Percentiles rank a stretch among this genome's conserved stretches.
Evolutionary conservation across 1,140 invertebrate species (phyloP).

Genomic region (Danaus melanippus): DNA sequence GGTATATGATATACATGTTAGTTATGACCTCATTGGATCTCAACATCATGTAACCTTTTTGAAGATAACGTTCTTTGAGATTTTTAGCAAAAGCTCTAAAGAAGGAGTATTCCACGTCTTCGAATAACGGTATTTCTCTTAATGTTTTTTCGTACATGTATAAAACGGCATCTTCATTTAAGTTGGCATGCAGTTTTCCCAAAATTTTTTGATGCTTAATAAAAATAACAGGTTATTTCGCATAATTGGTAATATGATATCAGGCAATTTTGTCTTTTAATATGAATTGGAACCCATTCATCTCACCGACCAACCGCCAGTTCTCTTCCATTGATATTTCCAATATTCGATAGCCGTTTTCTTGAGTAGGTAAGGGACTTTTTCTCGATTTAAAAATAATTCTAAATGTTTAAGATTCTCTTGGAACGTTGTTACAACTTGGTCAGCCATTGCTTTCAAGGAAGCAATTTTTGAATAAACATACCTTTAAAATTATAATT

Average conservation of each 20-base stretch:
- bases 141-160: slow-evolving; percentile 67
- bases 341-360: slow-evolving; percentile 53
- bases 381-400: slow-evolving; percentile 59
- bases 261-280: slow-evolving; percentile 6
- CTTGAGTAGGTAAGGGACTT: slow-evolving; percentile 44
- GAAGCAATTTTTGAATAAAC: slow-evolving; percentile 64
- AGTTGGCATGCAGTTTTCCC: slow-evolving; percentile 61
- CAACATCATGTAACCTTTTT: slow-evolving; percentile 64
- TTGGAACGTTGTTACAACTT: slow-evolving; percentile 59
- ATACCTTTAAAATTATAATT: slow-evolving; percentile 38
- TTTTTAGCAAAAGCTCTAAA: slow-evolving; percentile 67
- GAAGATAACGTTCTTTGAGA: slow-evolving; percentile 59
- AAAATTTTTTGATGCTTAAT: slow-evolving; percentile 63
- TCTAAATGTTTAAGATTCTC: slow-evolving; percentile 63
- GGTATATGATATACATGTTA: slow-evolving; percentile 60
- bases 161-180: slow-evolving; percentile 66
- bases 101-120: slow-evolving; percentile 65
- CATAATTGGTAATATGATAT: slow-evolving; percentile 18
- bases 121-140: slow-evolving; percentile 65
- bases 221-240: slow-evolving; percentile 16
- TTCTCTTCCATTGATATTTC: slow-evolving; percentile 69
- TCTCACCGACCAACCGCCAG: slow-evolving; percentile 57
- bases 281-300: slow-evolving; percentile 15
- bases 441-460: slow-evolving; percentile 58
- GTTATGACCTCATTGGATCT: slow-evolving; percentile 60